Conservation (phyloP, 1,140 invertebrate genomes). For the Protaetia brevitarsis region DNA sequence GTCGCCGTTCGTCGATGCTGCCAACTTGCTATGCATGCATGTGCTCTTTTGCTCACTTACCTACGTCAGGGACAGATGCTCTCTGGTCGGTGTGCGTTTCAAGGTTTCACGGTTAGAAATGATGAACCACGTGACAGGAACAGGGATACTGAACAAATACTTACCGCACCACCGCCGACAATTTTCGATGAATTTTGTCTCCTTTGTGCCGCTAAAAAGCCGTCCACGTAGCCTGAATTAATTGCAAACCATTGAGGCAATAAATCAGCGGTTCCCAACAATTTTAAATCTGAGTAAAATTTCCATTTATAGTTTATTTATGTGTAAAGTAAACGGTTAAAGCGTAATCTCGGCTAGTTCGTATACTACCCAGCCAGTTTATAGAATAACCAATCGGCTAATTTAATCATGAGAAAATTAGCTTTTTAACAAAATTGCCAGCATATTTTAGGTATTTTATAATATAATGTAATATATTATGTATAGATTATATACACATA, state of each 20-base stretch:
- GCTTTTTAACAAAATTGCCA: too few relatives aligned
- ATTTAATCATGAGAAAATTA: too few relatives aligned
- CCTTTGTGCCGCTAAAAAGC: neutral
- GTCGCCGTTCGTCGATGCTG: neutral
- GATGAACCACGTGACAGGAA: slow-evolving; percentile 6
- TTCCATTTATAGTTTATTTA: too few relatives aligned
- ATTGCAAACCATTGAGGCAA: neutral
- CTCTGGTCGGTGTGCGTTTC: slow-evolving; percentile 1
- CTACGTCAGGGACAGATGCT: neutral
- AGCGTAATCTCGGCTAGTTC: too few relatives aligned
- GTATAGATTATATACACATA: too few relatives aligned
- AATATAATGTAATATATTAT: too few relatives aligned
- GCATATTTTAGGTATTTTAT: too few relatives aligned
- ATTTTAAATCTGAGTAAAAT: neutral
- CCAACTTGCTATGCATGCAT: neutral
- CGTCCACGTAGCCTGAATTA: neutral
- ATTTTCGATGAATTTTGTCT: neutral
- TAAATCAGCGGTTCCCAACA: neutral
- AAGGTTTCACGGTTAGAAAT: slow-evolving; percentile 8
- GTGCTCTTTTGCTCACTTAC: too few relatives aligned
- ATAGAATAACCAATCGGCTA: too few relatives aligned
- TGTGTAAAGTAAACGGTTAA: too few relatives aligned
- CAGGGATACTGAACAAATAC: neutral
- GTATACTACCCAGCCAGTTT: too few relatives aligned
- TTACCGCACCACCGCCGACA: neutral